Conservation (phyloP, 1,140 invertebrate genomes). For the Whitmania pigra region DNA sequence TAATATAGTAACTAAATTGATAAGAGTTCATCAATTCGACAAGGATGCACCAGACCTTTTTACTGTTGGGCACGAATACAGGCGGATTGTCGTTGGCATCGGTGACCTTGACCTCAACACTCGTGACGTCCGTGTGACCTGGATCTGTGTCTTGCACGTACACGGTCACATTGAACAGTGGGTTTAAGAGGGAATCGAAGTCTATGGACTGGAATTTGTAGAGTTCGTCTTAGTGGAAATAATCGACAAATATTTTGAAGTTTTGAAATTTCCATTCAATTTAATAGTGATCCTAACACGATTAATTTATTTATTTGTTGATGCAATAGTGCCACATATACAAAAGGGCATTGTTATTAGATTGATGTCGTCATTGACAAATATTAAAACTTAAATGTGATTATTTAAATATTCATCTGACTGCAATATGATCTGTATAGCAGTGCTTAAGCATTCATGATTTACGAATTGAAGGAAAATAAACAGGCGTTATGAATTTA, state of each 20-base stretch:
- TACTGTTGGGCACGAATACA: constrained; percentile 17
- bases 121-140: constrained; percentile 15
- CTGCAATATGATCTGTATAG: too few relatives aligned
- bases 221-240: background rate
- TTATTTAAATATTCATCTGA: too few relatives aligned
- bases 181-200: constrained; percentile 19
- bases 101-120: constrained; percentile 20
- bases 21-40: too few relatives aligned
- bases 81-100: constrained; percentile 53
- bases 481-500: background rate
- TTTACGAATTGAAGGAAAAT: background rate
- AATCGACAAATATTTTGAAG: background rate
- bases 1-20: too few relatives aligned
- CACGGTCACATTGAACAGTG: constrained; percentile 24
- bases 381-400: too few relatives aligned
- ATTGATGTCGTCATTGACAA: too few relatives aligned
- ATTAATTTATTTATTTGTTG: too few relatives aligned
- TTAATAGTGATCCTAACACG: too few relatives aligned
- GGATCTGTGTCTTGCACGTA: constrained; percentile 22
- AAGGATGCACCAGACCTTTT: constrained; percentile 53
- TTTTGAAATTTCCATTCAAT: too few relatives aligned
- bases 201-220: constrained; percentile 19
- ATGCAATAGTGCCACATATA: too few relatives aligned
- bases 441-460: background rate
- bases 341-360: too few relatives aligned